Evolutionary conservation across 1,140 invertebrate species (phyloP).

Genomic region (Drosophila kikkawai): DNA sequence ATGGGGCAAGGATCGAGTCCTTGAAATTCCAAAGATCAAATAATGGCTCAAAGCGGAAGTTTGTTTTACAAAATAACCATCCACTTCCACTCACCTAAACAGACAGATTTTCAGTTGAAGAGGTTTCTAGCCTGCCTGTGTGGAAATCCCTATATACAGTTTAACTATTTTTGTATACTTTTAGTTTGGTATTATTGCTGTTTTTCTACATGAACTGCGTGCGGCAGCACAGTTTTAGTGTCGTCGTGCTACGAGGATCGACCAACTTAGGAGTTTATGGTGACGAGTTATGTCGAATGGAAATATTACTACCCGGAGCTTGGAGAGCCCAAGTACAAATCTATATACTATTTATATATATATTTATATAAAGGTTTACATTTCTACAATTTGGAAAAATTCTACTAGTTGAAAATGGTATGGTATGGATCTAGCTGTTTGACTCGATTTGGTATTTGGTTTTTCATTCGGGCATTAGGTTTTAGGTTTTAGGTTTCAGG

Average conservation of each 20-base stretch:
- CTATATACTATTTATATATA: slow-evolving; percentile 36
- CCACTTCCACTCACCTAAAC: slow-evolving; percentile 23
- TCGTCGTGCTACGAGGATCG: slow-evolving; percentile 14
- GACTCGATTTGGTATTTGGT: slow-evolving; percentile 28
- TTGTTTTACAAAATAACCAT: slow-evolving; percentile 3
- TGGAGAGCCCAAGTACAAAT: slow-evolving; percentile 45
- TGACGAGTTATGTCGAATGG: slow-evolving; percentile 28
- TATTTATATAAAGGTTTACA: slow-evolving; percentile 53
- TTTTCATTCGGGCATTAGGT: slow-evolving; percentile 42
- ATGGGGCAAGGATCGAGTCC: neutral
- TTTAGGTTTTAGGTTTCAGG: slow-evolving; percentile 16
- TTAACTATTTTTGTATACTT: slow-evolving; percentile 37
- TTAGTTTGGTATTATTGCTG: slow-evolving; percentile 19
- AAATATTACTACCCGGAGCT: slow-evolving; percentile 36
- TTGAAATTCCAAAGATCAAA: neutral
- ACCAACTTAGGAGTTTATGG: slow-evolving; percentile 41
- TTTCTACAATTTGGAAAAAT: slow-evolving; percentile 80
- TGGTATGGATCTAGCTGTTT: slow-evolving; percentile 42
- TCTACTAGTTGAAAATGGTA: slow-evolving; percentile 73
- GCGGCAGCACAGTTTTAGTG: slow-evolving; percentile 1
- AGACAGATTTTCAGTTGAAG: slow-evolving; percentile 14
- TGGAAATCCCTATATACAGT: slow-evolving; percentile 44
- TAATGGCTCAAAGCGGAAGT: neutral
- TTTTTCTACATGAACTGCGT: slow-evolving; percentile 33
- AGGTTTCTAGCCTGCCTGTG: slow-evolving; percentile 26